phyloP scores from a whole-genome alignment of 1,140 invertebrate species.

The Drosophila insularis region DNA sequence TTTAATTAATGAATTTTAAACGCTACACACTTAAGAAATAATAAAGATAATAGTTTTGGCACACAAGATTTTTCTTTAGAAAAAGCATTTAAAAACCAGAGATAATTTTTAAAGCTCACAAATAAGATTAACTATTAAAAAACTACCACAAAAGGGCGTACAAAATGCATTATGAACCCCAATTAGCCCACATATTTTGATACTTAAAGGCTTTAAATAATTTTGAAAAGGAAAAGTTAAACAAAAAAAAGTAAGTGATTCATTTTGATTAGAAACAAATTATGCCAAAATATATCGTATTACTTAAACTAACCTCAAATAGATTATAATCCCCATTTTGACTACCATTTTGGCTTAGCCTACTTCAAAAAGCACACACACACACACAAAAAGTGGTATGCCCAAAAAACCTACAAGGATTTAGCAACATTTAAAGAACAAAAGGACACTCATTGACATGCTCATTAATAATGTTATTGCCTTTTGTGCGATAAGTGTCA shows the following conservation, averaged over 20 bases:
- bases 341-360: constrained; percentile 9
- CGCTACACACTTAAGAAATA: too few species aligned
- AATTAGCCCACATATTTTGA: too few species aligned
- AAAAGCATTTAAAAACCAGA: too few species aligned
- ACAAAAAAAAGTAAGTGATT: not conserved
- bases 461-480: constrained; percentile 81
- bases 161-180: too few species aligned
- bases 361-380: constrained; percentile 4
- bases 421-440: constrained; percentile 36
- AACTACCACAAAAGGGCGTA: too few species aligned
- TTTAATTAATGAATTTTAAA: too few species aligned
- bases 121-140: too few species aligned
- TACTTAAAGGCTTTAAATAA: too few species aligned
- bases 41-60: too few species aligned
- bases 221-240: too few species aligned
- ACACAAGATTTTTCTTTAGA: too few species aligned
- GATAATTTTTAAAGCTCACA: too few species aligned
- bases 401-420: constrained; percentile 8
- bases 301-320: not conserved
- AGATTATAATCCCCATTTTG: not conserved
- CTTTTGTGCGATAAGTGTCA: constrained; percentile 81
- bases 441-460: constrained; percentile 76
- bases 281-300: not conserved
- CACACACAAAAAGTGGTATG: not conserved
- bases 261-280: not conserved